Percentiles rank a stretch among this genome's conserved stretches.
These are phyloP conservation scores for Cariama cristata DNA, from an alignment of 2,113 vertebrate genomes.

Conservation along the genomic window DNA sequence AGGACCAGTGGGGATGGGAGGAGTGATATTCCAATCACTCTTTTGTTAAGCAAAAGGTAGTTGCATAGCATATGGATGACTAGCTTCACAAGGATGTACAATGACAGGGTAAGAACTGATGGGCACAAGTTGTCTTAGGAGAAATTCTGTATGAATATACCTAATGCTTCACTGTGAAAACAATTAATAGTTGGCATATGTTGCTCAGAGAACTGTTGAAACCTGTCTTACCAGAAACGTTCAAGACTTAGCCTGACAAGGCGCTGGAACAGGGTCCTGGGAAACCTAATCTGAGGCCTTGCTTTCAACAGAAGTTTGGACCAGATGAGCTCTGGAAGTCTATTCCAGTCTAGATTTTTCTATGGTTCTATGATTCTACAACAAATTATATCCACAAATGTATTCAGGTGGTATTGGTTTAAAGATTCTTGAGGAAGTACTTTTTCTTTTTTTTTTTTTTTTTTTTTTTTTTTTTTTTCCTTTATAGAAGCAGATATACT, in stretches of 20 bases:
- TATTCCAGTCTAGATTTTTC: not conserved
- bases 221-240: not conserved
- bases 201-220: not conserved
- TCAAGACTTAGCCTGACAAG: not conserved
- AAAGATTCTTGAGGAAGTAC: not conserved
- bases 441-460: not conserved
- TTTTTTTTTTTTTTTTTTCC: not conserved
- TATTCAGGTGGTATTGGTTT: not conserved
- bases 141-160: not conserved
- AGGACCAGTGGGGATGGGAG: rapidly evolving
- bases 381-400: not conserved
- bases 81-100: not conserved
- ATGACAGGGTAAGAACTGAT: not conserved
- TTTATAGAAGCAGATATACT: not conserved
- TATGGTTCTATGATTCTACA: not conserved
- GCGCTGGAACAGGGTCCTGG: not conserved
- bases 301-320: not conserved
- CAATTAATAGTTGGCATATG: not conserved
- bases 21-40: not conserved
- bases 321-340: not conserved
- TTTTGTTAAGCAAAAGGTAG: not conserved
- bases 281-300: not conserved
- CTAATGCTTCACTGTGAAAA: not conserved
- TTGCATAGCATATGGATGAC: not conserved
- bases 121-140: not conserved